These are phyloP conservation scores for Cepaea nemoralis DNA, from an alignment of 1,140 invertebrate genomes.

Conservation along the genomic window DNA sequence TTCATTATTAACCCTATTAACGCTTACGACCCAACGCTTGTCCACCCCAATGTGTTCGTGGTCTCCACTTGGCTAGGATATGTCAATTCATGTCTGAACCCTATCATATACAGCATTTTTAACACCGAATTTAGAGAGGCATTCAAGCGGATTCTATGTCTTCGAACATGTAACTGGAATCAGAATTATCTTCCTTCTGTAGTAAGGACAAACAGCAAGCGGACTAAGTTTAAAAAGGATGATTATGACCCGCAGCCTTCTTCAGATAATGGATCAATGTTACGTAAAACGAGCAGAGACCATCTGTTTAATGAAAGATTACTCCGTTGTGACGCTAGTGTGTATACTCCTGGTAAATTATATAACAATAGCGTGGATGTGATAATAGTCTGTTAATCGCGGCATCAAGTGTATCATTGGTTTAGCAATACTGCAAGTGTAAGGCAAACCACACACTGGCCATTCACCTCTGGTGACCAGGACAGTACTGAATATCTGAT, in stretches of 20 bases:
- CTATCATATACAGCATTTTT: constrained; percentile 78
- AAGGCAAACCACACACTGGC: too few relatives aligned
- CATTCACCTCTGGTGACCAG: too few relatives aligned
- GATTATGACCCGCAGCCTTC: constrained; percentile 68
- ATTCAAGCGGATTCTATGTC: constrained; percentile 86
- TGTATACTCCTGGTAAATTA: too few relatives aligned
- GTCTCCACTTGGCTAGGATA: constrained; percentile 98
- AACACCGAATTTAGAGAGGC: constrained; percentile 68
- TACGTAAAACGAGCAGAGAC: constrained; percentile 41
- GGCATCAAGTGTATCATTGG: too few relatives aligned
- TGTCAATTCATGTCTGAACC: constrained; percentile 91
- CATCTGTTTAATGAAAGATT: constrained; percentile 43
- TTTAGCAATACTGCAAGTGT: too few relatives aligned
- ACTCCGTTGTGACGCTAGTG: constrained; percentile 41
- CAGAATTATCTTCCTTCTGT: constrained; percentile 1
- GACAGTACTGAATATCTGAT: too few relatives aligned
- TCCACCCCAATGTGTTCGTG: constrained; percentile 85
- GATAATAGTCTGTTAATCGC: too few relatives aligned
- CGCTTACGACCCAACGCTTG: constrained; percentile 75
- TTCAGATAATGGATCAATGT: constrained; percentile 45
- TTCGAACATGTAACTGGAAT: neutral
- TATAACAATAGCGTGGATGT: too few relatives aligned
- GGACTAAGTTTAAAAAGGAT: constrained; percentile 47
- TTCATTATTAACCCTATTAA: constrained; percentile 93
- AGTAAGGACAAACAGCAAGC: constrained; percentile 16